Evolutionary conservation across 2,888 invertebrate species (phyloP), one percentile per base, ranked within the genome.

Genomic region (Dendrolimus houi): DNA sequence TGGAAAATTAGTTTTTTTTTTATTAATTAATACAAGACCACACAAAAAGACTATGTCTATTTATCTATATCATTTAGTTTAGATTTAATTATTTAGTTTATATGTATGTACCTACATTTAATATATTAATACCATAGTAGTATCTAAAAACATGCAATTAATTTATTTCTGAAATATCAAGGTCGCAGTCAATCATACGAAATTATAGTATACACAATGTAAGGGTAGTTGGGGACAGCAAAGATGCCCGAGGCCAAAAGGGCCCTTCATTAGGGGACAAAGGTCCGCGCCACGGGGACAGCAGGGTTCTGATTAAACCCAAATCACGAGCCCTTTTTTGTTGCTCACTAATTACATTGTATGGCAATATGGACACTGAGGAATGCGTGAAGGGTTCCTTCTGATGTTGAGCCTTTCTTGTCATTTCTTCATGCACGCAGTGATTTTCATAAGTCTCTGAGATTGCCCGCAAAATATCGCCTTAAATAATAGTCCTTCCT

Each of bases 181-280:
- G 47, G 47, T 0, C 47, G 47, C 9, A 2, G 47, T 47, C 12
- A 2, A 47, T 47, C 47, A 47, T 12, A 47, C 1, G 29, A 29
- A 29, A 29, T 29, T 47, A 47, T 47, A 47, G 47, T 12, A 8
- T 47, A 29, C 29, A 29, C 29, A 29, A 29, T 29, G 29, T 29
- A 47, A 12, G 47, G 47, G 9, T 47, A 47, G 13, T 14, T 56
- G 60, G 72, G 72, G 77, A 78, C 29, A 29, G 29, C 79, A 78
- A 81, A 78, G 81, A 77, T 71, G 77, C 81, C 77, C 62, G 64
- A 60, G 75, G 82, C 71, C 65, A 67, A 78, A 77, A 68, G 73
- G 71, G 72, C 72, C 78, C 79, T 78, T 84, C 81, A 85, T 85
- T 83, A 83, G 69, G 71, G 71, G 71, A 76, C 78, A 77, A 77